Evolutionary conservation across 2,888 invertebrate genomes (phyloP).

Genomic region (Stenolophus ochropezus): DNA sequence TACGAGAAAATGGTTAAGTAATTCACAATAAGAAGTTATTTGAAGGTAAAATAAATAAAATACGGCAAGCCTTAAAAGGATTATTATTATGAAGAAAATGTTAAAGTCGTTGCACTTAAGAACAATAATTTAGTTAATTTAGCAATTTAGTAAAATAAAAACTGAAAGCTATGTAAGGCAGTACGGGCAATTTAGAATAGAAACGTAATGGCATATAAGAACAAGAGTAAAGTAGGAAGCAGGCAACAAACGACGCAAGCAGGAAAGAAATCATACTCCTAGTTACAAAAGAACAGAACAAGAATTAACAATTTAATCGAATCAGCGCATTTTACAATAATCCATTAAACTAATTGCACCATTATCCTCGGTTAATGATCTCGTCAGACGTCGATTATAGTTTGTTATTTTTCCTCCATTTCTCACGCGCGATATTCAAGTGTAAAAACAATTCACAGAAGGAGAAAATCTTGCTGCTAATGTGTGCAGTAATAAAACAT

Average conservation of each 20-base stretch:
- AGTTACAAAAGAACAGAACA: neutral
- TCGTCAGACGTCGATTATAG: conserved; percentile 49
- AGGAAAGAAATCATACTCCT: neutral
- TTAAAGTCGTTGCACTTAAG: no score
- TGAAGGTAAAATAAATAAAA: no score
- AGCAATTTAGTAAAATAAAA: neutral
- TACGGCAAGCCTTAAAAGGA: no score
- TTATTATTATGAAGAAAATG: no score
- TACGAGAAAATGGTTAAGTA: no score
- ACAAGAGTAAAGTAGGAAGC: neutral
- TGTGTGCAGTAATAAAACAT: conserved; percentile 38
- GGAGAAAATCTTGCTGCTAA: conserved; percentile 45
- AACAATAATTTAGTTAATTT: neutral
- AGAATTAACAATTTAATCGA: conserved; percentile 35
- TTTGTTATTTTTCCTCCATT: conserved; percentile 38
- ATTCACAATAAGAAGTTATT: no score
- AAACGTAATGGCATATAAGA: neutral
- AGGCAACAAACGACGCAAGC: neutral
- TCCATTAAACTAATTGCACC: conserved; percentile 53
- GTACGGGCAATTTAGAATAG: neutral
- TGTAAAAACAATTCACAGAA: conserved; percentile 52
- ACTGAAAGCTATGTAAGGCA: neutral
- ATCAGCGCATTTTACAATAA: conserved; percentile 40
- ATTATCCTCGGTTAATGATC: conserved; percentile 49
- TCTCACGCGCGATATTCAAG: conserved; percentile 35